phyloP scores from a whole-genome alignment of 2,888 invertebrate species.

The Amblyjoppa proteus region DNA sequence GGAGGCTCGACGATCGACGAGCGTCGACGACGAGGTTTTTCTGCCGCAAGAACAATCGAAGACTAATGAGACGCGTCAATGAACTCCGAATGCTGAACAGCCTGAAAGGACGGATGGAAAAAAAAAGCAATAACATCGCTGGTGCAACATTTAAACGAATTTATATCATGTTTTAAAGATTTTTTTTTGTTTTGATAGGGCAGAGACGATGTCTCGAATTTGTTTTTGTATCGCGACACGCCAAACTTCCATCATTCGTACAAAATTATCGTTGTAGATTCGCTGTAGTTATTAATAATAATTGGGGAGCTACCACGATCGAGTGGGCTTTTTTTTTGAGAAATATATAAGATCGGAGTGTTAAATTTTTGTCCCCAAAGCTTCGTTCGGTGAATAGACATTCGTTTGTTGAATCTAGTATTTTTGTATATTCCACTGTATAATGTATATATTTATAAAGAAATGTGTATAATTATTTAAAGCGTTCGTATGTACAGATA shows the following conservation, averaged over 20 bases:
- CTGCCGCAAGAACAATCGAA: constrained; percentile 26
- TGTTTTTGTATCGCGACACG: not conserved
- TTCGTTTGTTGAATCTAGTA: constrained; percentile 59
- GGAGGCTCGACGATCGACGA: constrained; percentile 1
- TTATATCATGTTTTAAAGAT: not conserved
- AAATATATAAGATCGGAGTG: constrained; percentile 1
- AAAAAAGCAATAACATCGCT: not conserved
- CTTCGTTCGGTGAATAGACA: constrained; percentile 49
- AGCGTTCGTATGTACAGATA: constrained; percentile 42
- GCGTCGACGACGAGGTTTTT: constrained; percentile 52
- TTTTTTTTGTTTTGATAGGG: constrained; percentile 16
- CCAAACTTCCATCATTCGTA: constrained; percentile 23
- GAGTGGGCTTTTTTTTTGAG: not conserved
- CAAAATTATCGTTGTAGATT: constrained; percentile 4
- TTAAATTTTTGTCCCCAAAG: constrained; percentile 26
- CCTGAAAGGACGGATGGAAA: not conserved
- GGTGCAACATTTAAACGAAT: not conserved
- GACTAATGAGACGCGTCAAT: not conserved
- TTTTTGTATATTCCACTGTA: constrained; percentile 67
- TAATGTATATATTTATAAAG: constrained; percentile 62
- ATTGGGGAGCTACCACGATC: not conserved
- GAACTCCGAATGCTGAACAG: not conserved
- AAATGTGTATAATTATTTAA: constrained; percentile 61
- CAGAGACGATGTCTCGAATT: not conserved
- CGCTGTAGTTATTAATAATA: not conserved